phyloP scores from a whole-genome alignment of 2,113 vertebrate species.

The Urocolius indicus region DNA sequence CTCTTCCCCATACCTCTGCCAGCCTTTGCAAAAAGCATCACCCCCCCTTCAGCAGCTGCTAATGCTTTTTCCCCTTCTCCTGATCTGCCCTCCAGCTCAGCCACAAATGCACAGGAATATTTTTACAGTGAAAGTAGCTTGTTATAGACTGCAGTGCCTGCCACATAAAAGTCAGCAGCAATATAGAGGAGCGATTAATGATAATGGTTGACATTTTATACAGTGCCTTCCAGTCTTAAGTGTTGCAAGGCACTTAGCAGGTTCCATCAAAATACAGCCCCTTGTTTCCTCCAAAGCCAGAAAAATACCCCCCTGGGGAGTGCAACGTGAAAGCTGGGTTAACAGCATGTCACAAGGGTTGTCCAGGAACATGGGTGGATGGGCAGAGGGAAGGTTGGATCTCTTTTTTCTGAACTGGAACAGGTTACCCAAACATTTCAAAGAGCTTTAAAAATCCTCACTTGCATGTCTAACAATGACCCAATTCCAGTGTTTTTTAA shows the following conservation, averaged over 20 bases:
- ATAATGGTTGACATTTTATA: background rate
- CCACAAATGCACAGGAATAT: background rate
- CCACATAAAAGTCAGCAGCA: conserved; percentile 31
- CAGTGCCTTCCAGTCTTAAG: background rate
- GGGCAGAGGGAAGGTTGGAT: background rate
- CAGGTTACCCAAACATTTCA: background rate
- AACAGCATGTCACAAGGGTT: background rate
- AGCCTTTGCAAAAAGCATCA: background rate
- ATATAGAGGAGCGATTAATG: conserved; percentile 6
- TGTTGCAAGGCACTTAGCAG: background rate
- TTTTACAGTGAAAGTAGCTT: conserved; percentile 7
- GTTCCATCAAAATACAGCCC: background rate
- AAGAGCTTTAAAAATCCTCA: background rate
- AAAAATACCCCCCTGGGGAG: background rate
- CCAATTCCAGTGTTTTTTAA: background rate
- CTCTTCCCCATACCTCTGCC: background rate
- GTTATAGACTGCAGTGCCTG: conserved; percentile 10
- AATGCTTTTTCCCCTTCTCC: background rate
- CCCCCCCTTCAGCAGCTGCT: background rate
- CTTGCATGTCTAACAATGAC: background rate
- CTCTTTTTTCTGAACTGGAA: background rate
- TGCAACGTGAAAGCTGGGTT: background rate
- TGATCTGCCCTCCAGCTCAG: background rate
- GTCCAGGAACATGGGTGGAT: background rate
- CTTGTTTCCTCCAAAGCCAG: background rate